These are phyloP conservation scores for Pampus argenteus DNA, from an alignment of 2,797 vertebrate species.

Conservation along the genomic window DNA sequence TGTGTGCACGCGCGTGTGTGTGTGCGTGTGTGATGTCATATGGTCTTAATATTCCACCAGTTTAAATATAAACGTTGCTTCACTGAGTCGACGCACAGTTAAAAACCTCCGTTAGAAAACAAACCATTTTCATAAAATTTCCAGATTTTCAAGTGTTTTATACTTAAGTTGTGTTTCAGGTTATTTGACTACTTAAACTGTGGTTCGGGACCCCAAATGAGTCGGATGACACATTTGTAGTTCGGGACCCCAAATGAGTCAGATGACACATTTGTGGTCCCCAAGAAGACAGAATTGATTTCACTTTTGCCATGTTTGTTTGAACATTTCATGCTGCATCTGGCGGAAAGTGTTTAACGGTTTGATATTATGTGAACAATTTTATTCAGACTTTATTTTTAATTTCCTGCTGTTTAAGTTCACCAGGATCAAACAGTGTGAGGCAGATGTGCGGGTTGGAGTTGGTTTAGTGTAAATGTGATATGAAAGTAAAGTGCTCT, in stretches of 20 bases:
- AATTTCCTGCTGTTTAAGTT: slow-evolving; percentile 8
- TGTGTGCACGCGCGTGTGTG: slow-evolving; percentile 24
- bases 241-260: neutral
- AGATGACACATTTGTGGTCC: neutral
- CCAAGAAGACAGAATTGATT: too few species aligned
- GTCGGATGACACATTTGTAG: neutral
- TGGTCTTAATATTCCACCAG: slow-evolving; percentile 20
- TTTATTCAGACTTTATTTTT: neutral
- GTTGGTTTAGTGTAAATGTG: slow-evolving; percentile 27
- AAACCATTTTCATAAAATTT: neutral
- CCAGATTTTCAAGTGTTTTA: neutral
- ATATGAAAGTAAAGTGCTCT: neutral
- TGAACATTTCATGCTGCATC: slow-evolving; percentile 23
- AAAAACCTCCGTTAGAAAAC: slow-evolving; percentile 3
- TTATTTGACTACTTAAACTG: slow-evolving; percentile 1
- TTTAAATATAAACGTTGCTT: slow-evolving; percentile 21
- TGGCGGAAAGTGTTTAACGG: slow-evolving; percentile 24
- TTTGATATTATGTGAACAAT: slow-evolving; percentile 14
- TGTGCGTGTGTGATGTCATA: slow-evolving; percentile 17
- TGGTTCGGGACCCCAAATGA: neutral
- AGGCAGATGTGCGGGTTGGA: neutral
- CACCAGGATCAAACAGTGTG: too few species aligned
- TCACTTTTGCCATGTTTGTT: too few species aligned
- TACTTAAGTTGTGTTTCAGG: neutral
- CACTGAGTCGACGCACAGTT: neutral